These are phyloP conservation scores for Nyctalus aviator DNA, from an alignment of 2,797 vertebrate species.

Conservation along the genomic window DNA sequence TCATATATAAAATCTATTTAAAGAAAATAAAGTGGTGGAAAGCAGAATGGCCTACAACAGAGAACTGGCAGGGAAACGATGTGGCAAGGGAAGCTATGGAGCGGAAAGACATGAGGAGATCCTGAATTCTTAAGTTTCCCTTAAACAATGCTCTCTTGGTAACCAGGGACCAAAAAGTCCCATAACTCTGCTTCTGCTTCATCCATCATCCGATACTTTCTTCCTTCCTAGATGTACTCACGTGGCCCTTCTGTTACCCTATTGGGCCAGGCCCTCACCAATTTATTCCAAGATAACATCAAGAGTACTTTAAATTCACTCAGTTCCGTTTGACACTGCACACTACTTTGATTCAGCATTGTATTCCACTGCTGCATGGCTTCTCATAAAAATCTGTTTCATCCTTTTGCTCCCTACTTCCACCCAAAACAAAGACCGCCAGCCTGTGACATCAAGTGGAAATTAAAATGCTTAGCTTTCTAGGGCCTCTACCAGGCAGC, in stretches of 20 bases:
- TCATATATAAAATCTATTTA: constrained; percentile 43
- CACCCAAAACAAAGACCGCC: neutral
- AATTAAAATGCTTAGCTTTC: constrained; percentile 2
- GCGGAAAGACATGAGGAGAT: neutral
- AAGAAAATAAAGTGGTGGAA: constrained; percentile 20
- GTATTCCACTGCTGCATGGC: neutral
- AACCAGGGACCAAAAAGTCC: neutral
- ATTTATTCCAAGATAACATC: constrained; percentile 14
- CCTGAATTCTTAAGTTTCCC: neutral
- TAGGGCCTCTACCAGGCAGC: neutral
- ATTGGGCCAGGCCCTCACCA: neutral
- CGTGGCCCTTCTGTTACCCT: neutral
- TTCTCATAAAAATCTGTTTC: constrained; percentile 21
- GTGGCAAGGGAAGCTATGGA: neutral
- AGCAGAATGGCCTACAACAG: neutral
- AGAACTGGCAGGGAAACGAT: neutral
- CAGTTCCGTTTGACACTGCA: neutral
- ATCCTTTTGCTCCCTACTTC: neutral
- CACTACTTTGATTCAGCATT: neutral
- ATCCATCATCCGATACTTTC: neutral
- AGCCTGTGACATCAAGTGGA: neutral
- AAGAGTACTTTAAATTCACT: neutral
- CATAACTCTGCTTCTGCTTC: neutral
- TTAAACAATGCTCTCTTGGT: neutral
- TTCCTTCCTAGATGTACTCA: neutral